Conservation (phyloP, 2,113 vertebrate genomes). For the Heterochromis multidens region DNA sequence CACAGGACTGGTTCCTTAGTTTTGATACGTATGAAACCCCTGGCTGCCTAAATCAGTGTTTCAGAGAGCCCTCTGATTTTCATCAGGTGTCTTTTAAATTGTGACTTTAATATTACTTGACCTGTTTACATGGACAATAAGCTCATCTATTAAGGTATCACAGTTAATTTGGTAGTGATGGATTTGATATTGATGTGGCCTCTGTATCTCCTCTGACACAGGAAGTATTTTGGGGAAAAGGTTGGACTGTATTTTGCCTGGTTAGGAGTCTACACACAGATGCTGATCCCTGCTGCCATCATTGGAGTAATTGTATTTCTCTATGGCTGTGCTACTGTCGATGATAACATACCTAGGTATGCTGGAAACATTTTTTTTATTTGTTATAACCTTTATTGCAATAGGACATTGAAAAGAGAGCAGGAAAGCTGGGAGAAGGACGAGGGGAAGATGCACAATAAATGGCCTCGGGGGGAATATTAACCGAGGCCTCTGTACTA, state of each 20-base stretch:
- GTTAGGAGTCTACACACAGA: conserved; percentile 97
- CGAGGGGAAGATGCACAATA: too few species aligned
- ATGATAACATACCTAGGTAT: conserved; percentile 95
- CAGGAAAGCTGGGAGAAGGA: too few species aligned
- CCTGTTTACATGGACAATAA: background rate
- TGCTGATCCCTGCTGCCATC: conserved; percentile 93
- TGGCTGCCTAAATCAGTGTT: too few species aligned
- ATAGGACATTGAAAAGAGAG: too few species aligned
- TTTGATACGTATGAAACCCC: too few species aligned
- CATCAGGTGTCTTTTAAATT: background rate
- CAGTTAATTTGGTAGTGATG: background rate
- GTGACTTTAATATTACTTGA: background rate
- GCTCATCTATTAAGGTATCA: background rate
- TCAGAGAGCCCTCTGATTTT: too few species aligned
- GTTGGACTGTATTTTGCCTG: conserved; percentile 97
- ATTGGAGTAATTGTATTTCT: conserved; percentile 95
- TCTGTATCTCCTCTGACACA: conserved; percentile 49
- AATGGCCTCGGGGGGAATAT: too few species aligned
- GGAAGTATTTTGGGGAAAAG: conserved; percentile 99
- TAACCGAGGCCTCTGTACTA: too few species aligned
- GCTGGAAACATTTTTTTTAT: background rate
- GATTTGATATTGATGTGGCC: background rate
- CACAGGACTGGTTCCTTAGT: too few species aligned
- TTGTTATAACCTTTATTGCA: background rate
- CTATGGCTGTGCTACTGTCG: conserved; percentile 91